Evolutionary conservation across 2,888 invertebrate species (phyloP), one percentile per base, ranked within the genome.

Genomic region (Lasioglossum zephyrum): DNA sequence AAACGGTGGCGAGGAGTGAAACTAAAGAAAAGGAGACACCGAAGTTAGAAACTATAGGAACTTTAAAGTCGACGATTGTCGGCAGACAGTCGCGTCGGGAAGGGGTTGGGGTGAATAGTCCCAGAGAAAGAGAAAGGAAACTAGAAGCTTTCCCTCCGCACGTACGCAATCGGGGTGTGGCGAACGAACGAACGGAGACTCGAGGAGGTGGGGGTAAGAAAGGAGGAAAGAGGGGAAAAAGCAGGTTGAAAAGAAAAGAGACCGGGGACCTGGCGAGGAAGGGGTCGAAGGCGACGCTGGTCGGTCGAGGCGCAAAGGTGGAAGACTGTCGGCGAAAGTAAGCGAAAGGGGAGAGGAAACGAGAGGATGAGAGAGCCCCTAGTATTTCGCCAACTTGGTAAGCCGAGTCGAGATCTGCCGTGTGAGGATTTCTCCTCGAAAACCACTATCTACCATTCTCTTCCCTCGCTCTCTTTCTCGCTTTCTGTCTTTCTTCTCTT

Each of bases 311-410:
- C 73, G 78, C 87, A 82, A 87, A 79, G 77, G 77, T 84, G 81
- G 83, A 86, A 89, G 81, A 73, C 78, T 81, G 77, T 18, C 26
- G 79, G 80, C 78, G 74, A 81, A 81, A 79, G 87, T 74, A 81
- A 83, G 78, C 77, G 81, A 85, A 78, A 84, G 84, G 79, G 36
- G 66, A 86, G 86, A 86, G 85, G 79, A 84, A 82, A 87, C 47
- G 81, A 86, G 84, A 86, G 88, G 85, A 85, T 82, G 89, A 89
- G 86, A 84, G 78, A 81, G 86, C 89, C 89, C 88, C 90, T 91
- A 93, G 93, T 93, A 93, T 94, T 94, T 94, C 92, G 92, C 92
- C 93, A 93, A 93, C 92, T 94, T 93, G 92, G 93, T 94, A 94
- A 94, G 93, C 94, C 93, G 90, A 93, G 93, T 92, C 90, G 91